Evolutionary conservation across 2,888 invertebrate genomes (phyloP).

Genomic region (Pachycephus smyrnensis): DNA sequence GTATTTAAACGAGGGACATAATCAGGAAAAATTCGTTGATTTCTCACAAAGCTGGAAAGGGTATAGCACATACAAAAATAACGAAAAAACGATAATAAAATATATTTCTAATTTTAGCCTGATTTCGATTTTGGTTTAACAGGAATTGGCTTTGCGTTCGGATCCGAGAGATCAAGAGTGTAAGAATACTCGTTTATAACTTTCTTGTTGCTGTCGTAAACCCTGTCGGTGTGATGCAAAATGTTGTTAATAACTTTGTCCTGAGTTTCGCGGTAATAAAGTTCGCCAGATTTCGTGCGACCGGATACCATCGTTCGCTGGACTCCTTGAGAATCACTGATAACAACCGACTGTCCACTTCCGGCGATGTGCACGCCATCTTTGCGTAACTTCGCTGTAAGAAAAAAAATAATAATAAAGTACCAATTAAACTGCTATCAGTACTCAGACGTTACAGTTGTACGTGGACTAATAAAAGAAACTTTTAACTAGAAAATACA

Average conservation of each 20-base stretch:
- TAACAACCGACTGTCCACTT: background rate
- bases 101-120: background rate
- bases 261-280: slow-evolving; percentile 36
- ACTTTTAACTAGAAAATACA: background rate
- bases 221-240: slow-evolving; percentile 40
- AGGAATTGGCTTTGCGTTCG: slow-evolving; percentile 35
- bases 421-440: background rate
- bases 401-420: background rate
- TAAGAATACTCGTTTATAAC: slow-evolving; percentile 29
- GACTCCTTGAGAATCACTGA: slow-evolving; percentile 10
- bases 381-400: background rate
- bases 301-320: slow-evolving; percentile 37
- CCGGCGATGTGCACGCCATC: background rate
- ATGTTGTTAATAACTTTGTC: slow-evolving; percentile 32
- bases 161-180: slow-evolving; percentile 40
- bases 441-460: background rate
- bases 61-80: background rate
- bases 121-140: background rate
- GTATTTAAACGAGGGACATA: no score
- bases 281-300: slow-evolving; percentile 35
- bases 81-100: background rate
- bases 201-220: slow-evolving; percentile 32
- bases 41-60: background rate
- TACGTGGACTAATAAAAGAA: background rate
- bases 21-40: no score